Base-by-base conservation (phyloP, 2,113 vertebrate genomes). In the Coptodon bakossiorum region DNA sequence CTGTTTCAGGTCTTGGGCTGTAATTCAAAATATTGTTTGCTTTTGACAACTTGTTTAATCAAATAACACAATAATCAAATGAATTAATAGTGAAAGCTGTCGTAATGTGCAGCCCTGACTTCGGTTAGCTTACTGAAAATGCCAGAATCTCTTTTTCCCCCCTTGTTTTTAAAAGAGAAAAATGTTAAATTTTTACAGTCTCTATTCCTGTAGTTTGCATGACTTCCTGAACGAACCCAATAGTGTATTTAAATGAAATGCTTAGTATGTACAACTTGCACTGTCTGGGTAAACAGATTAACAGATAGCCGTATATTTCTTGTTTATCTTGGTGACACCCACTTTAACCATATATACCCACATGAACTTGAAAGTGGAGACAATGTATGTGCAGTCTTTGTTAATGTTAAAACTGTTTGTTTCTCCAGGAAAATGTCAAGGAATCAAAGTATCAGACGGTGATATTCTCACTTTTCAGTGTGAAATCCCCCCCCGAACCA, bases 401-500 rank as follows among this genome's bases (percentile, higher is more conserved):
- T 45, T 73, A 27, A 73, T 27, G 38, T 45, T 73, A 45, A 76
- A 76, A 50, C 38, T 48, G 0, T 45, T 27, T 76, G 24, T 76
- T 48, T 76, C 43, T 76, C 14, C 43, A 76, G 71, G 43, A 48
- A 29, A 76, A 17, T 3, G 2, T 76, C 40, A 3, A 1, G 22
- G 22, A 16, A 3, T 76, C 6, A 0, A 31, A 6, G 1, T 1
- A 31, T 1, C 2, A 38, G 4, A 38, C 2, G 52, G 52, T 38
- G 12, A 16, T 1, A 8, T 17, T 24, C 3, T 38, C 12, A 3
- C n/a, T 9, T n/a, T 56, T 24, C 31, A 2, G 34, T 80, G 52
- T 7, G 0, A 5, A 9, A 7, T 3, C 12, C 2, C 6, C 13
- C 6, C 0, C 3, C 2, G 1, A 5, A 24, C 22, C 34, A 11